These are phyloP conservation scores for Cynopterus sphinx DNA, from an alignment of 2,797 vertebrate genomes.

Conservation along the genomic window DNA sequence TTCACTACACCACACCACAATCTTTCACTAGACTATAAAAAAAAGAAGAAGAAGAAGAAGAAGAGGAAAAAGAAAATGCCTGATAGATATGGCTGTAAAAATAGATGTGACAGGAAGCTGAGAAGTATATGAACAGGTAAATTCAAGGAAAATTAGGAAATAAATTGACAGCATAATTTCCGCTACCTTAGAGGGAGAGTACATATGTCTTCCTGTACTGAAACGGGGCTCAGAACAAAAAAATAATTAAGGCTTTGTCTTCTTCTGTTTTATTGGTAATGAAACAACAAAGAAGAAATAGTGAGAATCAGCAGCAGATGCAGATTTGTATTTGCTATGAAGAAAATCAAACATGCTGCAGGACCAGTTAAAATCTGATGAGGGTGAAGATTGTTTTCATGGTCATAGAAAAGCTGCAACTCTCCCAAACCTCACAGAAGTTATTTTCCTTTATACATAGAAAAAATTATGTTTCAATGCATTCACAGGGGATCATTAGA, in stretches of 20 bases:
- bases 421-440: not conserved
- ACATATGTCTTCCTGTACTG: not conserved
- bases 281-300: not conserved
- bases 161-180: not conserved
- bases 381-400: not conserved
- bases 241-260: not conserved
- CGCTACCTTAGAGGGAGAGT: not conserved
- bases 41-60: not conserved
- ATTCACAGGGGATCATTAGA: not conserved
- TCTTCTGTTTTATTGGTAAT: not conserved
- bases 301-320: not conserved
- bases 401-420: not conserved
- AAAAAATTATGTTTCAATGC: not conserved
- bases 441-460: conserved; percentile 16
- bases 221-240: not conserved
- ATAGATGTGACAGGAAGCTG: not conserved
- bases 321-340: not conserved
- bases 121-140: conserved; percentile 28
- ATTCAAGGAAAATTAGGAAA: conserved; percentile 17
- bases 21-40: not conserved
- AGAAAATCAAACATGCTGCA: not conserved
- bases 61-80: not conserved
- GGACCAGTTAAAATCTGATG: not conserved
- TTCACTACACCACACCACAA: not conserved
- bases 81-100: not conserved